Conservation (phyloP, 2,113 vertebrate species). For the Caretta caretta region DNA sequence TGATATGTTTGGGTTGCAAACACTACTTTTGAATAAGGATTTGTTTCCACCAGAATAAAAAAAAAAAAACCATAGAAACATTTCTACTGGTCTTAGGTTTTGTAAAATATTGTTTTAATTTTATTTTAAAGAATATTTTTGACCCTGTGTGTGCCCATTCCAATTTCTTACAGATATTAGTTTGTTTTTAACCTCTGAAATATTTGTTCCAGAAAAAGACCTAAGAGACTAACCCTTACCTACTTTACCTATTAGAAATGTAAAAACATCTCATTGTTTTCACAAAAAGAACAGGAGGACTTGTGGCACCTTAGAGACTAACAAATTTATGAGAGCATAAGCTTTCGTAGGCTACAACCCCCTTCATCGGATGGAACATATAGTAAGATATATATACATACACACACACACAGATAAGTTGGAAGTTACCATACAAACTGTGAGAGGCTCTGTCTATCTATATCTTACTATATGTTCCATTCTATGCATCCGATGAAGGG, state of each 20-base stretch:
- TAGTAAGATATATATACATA: too few relatives aligned
- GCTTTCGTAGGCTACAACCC: too few relatives aligned
- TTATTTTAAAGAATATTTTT: neutral
- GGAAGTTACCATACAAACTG: too few relatives aligned
- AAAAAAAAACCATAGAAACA: neutral
- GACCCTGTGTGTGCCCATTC: neutral
- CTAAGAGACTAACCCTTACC: neutral
- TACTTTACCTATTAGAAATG: neutral
- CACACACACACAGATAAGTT: too few relatives aligned
- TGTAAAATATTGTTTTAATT: neutral
- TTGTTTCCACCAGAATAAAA: neutral
- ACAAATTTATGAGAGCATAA: too few relatives aligned
- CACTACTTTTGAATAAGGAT: neutral
- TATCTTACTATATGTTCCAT: too few relatives aligned
- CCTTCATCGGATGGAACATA: too few relatives aligned
- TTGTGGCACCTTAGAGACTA: too few relatives aligned
- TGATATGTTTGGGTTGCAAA: neutral
- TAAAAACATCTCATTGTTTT: neutral
- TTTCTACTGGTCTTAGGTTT: neutral
- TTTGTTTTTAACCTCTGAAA: neutral
- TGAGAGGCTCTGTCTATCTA: too few relatives aligned
- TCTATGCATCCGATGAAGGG: too few relatives aligned
- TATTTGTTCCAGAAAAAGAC: slow-evolving; percentile 12
- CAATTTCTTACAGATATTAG: neutral
- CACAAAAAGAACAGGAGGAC: too few relatives aligned